Evolutionary conservation across 2,888 invertebrate species (phyloP), one percentile per base, ranked within the genome.

Genomic region (Hermodice carunculata): DNA sequence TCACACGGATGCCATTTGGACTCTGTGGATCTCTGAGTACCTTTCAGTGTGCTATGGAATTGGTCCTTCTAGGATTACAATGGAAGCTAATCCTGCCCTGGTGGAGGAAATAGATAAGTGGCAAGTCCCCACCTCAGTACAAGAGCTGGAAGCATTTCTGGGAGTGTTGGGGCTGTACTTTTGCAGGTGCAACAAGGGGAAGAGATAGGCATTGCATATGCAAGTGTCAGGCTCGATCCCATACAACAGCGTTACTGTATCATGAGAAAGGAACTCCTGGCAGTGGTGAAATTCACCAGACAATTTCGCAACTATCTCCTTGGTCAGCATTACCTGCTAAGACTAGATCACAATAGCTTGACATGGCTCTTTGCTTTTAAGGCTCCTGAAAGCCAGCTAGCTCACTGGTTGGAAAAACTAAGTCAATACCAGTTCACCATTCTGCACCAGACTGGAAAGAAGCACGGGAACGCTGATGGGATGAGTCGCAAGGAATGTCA

Each of bases 331-430:
- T 65, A 61, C 31, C 17, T 56, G 14, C 14, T 62, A 2, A 56
- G 53, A 34, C 61, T 62, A 11, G 67, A 67, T 37, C 64, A 61
- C 34, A 53, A 64, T 37, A 57, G 61, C 32, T 26, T 67, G 11
- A 46, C 44, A 2, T 57, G 46, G 66, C 42, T 62, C 3, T 5
- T 51, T 2, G 58, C 46, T 11, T 63, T 66, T 40, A 66, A 63
- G 40, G 49, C 58, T 19, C 54, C 52, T n/a, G 58, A 68, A 31
- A 59, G 65, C 1, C 54, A 65, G 44, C 28, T 62, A 22, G 68
- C 62, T 4, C 1, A 59, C 3, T 62, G 68, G 65, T 34, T 66
- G n/a, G 59, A 65, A 29, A 54, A 66, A 29, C 58, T 62, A 14
- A n/a, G 44, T 14, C 62, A 69, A 17, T 69, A 63, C 57, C 22